Conservation (phyloP, 92 coral and sea anemone species). For the Bergia sp. region DNA sequence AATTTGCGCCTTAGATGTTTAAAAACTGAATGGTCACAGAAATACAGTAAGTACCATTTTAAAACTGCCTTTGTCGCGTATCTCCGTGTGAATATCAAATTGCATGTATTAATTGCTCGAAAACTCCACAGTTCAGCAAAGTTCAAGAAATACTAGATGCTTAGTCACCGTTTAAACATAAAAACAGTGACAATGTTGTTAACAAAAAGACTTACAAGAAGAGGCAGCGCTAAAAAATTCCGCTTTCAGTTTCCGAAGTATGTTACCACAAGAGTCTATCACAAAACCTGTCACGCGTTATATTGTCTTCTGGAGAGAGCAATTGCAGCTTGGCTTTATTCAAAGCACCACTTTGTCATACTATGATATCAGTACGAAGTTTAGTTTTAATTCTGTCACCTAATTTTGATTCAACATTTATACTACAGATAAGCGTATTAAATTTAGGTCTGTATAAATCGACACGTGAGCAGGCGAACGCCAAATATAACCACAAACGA, state of each 20-base stretch:
- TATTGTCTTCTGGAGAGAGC: not conserved
- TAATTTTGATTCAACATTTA: no score
- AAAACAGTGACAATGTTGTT: not conserved
- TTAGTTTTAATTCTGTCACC: no score
- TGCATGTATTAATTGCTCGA: no score
- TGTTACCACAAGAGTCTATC: not conserved
- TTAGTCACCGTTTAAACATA: no score
- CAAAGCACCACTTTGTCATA: not conserved
- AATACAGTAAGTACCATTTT: no score
- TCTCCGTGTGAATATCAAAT: no score
- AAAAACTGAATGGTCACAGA: no score
- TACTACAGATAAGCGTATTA: not conserved
- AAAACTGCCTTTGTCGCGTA: no score
- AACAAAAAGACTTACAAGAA: not conserved
- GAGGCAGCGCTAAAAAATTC: not conserved
- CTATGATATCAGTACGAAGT: no score
- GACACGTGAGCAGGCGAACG: not conserved
- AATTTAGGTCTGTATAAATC: not conserved
- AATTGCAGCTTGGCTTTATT: not conserved
- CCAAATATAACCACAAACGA: not conserved
- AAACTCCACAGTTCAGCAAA: no score
- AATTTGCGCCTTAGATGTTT: no score
- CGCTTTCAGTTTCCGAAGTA: not conserved
- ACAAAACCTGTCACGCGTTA: conserved; percentile 19
- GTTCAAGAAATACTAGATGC: no score